Conservation (phyloP, 2,113 vertebrate genomes). For the Nannospalax galili region DNA sequence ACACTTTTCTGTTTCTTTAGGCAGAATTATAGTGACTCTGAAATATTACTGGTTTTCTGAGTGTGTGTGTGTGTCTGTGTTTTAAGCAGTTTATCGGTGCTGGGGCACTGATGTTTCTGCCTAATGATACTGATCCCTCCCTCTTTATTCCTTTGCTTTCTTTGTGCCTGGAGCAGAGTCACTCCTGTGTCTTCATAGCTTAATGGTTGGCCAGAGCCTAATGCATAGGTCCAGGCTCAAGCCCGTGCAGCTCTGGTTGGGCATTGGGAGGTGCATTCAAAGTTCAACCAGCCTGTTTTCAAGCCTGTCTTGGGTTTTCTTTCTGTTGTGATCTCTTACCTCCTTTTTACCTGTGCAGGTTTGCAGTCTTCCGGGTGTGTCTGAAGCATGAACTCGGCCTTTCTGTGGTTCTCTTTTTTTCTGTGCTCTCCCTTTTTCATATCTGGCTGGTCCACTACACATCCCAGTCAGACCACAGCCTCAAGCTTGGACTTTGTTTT, state of each 20-base stretch:
- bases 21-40: not conserved
- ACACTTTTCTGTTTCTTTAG: not conserved
- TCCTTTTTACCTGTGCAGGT: not conserved
- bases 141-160: not conserved
- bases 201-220: not conserved
- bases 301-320: not conserved
- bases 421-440: not conserved
- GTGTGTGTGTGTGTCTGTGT: not conserved
- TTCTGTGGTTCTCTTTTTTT: not conserved
- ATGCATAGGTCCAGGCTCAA: not conserved
- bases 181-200: not conserved
- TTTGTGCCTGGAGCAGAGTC: not conserved
- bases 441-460: not conserved
- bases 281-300: not conserved
- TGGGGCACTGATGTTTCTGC: not conserved
- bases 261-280: not conserved
- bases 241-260: too few relatives aligned
- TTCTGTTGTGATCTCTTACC: not conserved
- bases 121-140: not conserved
- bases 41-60: not conserved
- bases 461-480: not conserved
- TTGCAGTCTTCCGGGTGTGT: not conserved
- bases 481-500: not conserved
- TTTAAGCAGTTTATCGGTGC: not conserved
- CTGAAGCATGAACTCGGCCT: not conserved